Evolutionary conservation across 2,113 vertebrate species (phyloP).

Genomic region (Hassar affinis): DNA sequence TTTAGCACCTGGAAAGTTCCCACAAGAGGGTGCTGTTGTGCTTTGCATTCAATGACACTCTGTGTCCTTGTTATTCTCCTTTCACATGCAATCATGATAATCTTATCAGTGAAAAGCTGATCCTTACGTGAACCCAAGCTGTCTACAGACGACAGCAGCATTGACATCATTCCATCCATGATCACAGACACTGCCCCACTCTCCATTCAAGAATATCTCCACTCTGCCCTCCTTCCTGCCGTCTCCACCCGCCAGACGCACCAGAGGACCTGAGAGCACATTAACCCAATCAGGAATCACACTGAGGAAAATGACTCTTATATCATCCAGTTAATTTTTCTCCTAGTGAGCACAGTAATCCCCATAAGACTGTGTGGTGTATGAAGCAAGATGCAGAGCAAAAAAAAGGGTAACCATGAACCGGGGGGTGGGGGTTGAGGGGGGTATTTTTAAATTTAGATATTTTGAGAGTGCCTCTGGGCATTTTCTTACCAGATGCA

Average conservation of each 20-base stretch:
- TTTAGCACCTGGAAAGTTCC: too few relatives aligned
- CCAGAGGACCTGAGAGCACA: constrained; percentile 64
- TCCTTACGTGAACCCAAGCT: constrained; percentile 74
- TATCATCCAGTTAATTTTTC: constrained; percentile 1
- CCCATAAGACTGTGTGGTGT: not conserved
- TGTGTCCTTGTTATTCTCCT: not conserved
- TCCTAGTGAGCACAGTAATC: not conserved
- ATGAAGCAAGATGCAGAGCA: constrained; percentile 11
- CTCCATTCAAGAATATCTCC: constrained; percentile 75
- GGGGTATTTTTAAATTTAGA: not conserved
- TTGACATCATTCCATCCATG: constrained; percentile 76
- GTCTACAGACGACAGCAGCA: constrained; percentile 75
- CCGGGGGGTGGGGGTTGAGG: not conserved
- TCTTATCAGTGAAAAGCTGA: not conserved
- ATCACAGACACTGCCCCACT: constrained; percentile 80
- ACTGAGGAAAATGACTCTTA: not conserved
- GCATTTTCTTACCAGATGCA: not conserved
- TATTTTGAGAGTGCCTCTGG: not conserved
- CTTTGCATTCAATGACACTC: too few relatives aligned
- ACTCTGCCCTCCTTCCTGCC: constrained; percentile 75
- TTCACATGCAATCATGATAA: not conserved
- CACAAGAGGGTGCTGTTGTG: too few relatives aligned
- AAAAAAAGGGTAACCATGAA: not conserved
- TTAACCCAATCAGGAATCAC: not conserved
- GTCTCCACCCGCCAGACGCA: constrained; percentile 71